Conservation (phyloP, 2,113 vertebrate genomes). For the Gulo gulo region DNA sequence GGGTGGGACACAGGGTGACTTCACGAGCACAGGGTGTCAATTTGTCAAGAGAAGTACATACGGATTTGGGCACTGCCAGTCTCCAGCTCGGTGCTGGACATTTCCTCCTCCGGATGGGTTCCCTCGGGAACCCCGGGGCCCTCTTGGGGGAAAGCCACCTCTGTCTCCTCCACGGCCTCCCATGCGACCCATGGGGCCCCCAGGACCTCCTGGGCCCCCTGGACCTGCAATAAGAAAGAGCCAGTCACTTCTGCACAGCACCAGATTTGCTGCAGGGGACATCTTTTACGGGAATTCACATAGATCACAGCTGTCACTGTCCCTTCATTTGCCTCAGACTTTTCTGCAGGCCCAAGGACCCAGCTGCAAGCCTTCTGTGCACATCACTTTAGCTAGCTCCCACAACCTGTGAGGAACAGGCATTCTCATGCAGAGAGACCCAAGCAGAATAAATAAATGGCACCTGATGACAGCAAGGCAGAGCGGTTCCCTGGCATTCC, state of each 20-base stretch:
- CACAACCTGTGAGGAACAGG: background rate
- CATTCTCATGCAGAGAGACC: background rate
- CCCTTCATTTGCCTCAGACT: background rate
- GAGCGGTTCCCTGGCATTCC: too few species aligned
- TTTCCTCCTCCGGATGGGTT: constrained; percentile 92
- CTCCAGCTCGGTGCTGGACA: constrained; percentile 95
- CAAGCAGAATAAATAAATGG: background rate
- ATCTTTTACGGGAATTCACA: background rate
- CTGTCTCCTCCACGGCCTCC: constrained; percentile 91
- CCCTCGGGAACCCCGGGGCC: constrained; percentile 91
- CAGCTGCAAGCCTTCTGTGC: too few species aligned
- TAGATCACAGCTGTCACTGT: background rate
- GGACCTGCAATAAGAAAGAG: constrained; percentile 70
- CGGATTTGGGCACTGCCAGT: constrained; percentile 99
- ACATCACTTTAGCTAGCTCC: background rate
- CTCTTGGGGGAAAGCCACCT: constrained; percentile 92
- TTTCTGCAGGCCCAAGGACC: background rate
- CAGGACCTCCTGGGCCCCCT: constrained; percentile 82
- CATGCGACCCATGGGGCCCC: constrained; percentile 93
- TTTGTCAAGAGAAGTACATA: constrained; percentile 79
- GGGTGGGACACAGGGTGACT: accelerated
- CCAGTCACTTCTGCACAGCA: accelerated
- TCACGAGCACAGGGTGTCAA: background rate
- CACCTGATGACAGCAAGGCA: background rate
- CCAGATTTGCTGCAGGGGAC: background rate